phyloP scores from a whole-genome alignment of 2,113 vertebrate genomes.

The Amphilophus citrinellus region DNA sequence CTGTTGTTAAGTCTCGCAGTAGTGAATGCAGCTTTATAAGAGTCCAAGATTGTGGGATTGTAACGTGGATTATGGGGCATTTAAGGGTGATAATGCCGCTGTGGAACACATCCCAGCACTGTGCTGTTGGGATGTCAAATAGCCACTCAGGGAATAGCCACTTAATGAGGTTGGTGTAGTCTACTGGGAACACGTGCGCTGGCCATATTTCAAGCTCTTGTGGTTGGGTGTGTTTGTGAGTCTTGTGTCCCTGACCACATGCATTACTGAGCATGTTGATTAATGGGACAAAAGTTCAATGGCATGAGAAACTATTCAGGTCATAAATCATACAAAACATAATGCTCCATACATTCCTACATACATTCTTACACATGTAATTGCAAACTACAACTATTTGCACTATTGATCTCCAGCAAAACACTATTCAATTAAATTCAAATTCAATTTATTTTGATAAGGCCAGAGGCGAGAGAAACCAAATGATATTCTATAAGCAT shows the following conservation, averaged over 20 bases:
- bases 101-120: slow-evolving; percentile 35
- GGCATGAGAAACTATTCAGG: slow-evolving; percentile 12
- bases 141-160: slow-evolving; percentile 39
- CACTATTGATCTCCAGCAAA: not conserved
- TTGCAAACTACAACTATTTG: not conserved
- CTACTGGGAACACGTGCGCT: slow-evolving; percentile 23
- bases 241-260: slow-evolving; percentile 13
- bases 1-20: slow-evolving; percentile 8
- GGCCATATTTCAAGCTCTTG: slow-evolving; percentile 32
- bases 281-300: not conserved
- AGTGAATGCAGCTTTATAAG: slow-evolving; percentile 3
- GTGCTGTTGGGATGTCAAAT: slow-evolving; percentile 48
- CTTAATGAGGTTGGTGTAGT: slow-evolving; percentile 64
- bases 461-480: not conserved
- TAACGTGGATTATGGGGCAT: slow-evolving; percentile 37
- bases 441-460: not conserved
- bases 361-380: slow-evolving; percentile 12
- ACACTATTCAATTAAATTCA: not conserved
- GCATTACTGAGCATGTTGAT: not conserved
- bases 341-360: slow-evolving; percentile 14
- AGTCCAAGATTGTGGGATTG: slow-evolving; percentile 15
- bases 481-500: not conserved
- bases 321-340: slow-evolving; percentile 27
- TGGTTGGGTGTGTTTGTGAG: slow-evolving; percentile 20
- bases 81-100: slow-evolving; percentile 57